Evolutionary conservation across 2,113 vertebrate species (phyloP).

Genomic region (Polypterus senegalus): DNA sequence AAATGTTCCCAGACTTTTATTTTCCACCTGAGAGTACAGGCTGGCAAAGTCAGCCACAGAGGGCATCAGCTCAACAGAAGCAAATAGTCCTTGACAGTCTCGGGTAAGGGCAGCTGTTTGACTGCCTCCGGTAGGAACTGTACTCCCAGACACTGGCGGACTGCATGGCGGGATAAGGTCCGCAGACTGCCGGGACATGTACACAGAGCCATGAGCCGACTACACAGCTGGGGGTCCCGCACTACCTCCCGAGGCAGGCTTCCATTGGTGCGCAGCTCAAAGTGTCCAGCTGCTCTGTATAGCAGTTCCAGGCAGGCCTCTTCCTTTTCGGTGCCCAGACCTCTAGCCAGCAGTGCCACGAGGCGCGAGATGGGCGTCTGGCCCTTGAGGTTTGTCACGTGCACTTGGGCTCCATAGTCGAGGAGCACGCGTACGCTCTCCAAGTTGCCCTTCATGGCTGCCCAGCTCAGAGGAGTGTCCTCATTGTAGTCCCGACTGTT

Average conservation of each 20-base stretch:
- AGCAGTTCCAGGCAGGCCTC: constrained; percentile 83
- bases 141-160: constrained; percentile 71
- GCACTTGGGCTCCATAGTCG: constrained; percentile 76
- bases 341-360: constrained; percentile 71
- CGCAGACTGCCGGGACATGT: constrained; percentile 66
- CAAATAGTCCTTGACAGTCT: constrained; percentile 77
- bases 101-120: constrained; percentile 76
- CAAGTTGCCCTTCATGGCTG: constrained; percentile 91
- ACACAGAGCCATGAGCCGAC: constrained; percentile 63
- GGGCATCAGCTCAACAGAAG: constrained; percentile 60
- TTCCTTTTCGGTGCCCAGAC: constrained; percentile 77
- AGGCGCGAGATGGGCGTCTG: constrained; percentile 80
- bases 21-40: no score
- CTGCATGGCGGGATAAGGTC: constrained; percentile 64
- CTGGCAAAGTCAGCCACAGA: no score
- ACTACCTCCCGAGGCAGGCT: constrained; percentile 70
- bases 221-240: constrained; percentile 76
- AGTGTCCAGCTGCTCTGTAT: constrained; percentile 61
- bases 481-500: constrained; percentile 83
- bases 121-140: constrained; percentile 75
- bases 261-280: constrained; percentile 70
- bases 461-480: constrained; percentile 92
- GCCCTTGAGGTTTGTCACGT: constrained; percentile 82
- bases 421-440: constrained; percentile 81
- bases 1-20: no score